Evolutionary conservation across 2,888 invertebrate genomes (phyloP).

Genomic region (Danaus chrysippus): DNA sequence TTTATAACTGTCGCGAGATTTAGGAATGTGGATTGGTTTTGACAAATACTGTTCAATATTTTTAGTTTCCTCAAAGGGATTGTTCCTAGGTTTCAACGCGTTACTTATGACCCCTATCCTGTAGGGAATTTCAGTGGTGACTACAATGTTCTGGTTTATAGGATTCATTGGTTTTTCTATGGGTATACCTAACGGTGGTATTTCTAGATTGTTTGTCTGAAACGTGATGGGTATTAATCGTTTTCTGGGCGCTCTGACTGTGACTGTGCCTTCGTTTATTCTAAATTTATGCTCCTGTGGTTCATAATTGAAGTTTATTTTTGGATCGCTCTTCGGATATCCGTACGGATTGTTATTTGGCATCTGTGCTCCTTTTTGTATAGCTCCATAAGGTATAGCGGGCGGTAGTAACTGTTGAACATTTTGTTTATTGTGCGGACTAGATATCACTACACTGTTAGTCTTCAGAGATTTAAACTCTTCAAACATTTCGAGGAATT

Average conservation of each 20-base stretch:
- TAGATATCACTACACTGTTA: conserved; percentile 22
- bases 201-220: conserved; percentile 60
- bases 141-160: conserved; percentile 55
- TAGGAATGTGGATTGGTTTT: conserved; percentile 13
- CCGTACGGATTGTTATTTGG: background rate
- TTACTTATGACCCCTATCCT: conserved; percentile 12
- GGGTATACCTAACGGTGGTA: conserved; percentile 55
- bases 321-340: conserved; percentile 7
- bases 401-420: conserved; percentile 12
- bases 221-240: conserved; percentile 44
- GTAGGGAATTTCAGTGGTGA: conserved; percentile 39
- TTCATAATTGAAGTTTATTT: conserved; percentile 16
- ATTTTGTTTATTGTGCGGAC: conserved; percentile 17
- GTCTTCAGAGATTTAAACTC: conserved; percentile 44
- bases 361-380: background rate
- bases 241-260: conserved; percentile 6
- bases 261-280: conserved; percentile 15
- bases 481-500: conserved; percentile 49
- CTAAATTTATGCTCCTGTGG: conserved; percentile 29
- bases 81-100: conserved; percentile 2
- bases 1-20: conserved; percentile 8
- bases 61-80: background rate
- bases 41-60: conserved; percentile 6
- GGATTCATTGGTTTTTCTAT: conserved; percentile 43
- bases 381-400: conserved; percentile 6